Base-by-base conservation (phyloP, 2,797 vertebrate genomes). In the Chelidonichthys spinosus region DNA sequence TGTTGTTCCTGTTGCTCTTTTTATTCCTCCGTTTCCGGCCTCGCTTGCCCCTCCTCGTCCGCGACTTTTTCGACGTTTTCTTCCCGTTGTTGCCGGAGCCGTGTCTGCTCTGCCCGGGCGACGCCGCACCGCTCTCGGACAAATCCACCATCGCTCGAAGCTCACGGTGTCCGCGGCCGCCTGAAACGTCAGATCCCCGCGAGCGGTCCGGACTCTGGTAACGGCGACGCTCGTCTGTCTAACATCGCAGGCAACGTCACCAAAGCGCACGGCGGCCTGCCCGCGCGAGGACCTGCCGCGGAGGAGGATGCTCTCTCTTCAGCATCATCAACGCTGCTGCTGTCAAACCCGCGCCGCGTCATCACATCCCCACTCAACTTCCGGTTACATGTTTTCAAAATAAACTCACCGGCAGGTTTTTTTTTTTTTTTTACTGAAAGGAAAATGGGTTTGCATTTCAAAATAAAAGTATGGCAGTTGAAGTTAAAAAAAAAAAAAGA, bases 1-100 rank as follows among this genome's bases (percentile, higher is more conserved):
- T 96, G 85, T 83, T 89, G 93, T 92, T 94, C 89, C 95, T 93
- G 72, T 84, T 95, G 61, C 81, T 92, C 81, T 94, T 96, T 65
- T 93, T 94, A n/a, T 82, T 92, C 68, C 93, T 61, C 66, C 96
- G 91, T 69, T 95, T 95, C 73, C 95, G 93, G 73, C 95, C 94
- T 80, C 97, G 95, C 82, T 95, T 97, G 66, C 95, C 92, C 87
- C 89, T 86, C 52, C 94, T 95, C 37, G 90, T 85, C 33, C 90
- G 80, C 0, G 92, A 72, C 84, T 93, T 94, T 76, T 93, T 94
- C 33, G 87, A 63, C 49, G 90, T 87, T 76, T 87, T 65, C 9
- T 64, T 93, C 2, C 76, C 87, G 77, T 52, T 89, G 1, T 60
- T 85, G 0, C 76, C 62, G 46, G 55, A 67, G 72, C 78, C 85